Percentiles rank a stretch among this genome's conserved stretches.
These are phyloP conservation scores for Acronicta aceris DNA, from an alignment of 2,888 invertebrate species.

Conservation along the genomic window DNA sequence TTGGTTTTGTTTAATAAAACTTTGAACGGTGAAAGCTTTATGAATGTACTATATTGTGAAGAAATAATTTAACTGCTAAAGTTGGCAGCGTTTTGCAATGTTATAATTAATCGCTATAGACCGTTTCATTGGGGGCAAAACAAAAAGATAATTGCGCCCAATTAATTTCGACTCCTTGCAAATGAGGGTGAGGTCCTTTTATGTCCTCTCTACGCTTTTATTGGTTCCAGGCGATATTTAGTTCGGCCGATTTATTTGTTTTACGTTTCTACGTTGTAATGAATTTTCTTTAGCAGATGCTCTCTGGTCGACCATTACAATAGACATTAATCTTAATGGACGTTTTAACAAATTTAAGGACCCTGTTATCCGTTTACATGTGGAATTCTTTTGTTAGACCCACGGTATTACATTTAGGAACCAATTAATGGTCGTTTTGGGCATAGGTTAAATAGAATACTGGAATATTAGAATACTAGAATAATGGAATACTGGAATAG, in stretches of 20 bases:
- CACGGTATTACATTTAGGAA: conserved; percentile 14
- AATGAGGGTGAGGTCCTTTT: conserved; percentile 76
- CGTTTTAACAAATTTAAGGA: conserved; percentile 49
- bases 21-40: conserved; percentile 60
- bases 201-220: conserved; percentile 70
- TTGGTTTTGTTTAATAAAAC: conserved; percentile 63
- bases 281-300: conserved; percentile 64
- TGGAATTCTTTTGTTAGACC: conserved; percentile 32
- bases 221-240: conserved; percentile 74
- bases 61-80: conserved; percentile 57
- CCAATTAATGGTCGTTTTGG: conserved; percentile 18
- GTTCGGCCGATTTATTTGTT: conserved; percentile 76
- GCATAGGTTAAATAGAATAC: neutral
- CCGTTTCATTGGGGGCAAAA: conserved; percentile 77
- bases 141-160: conserved; percentile 86
- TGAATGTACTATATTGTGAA: conserved; percentile 65
- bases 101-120: conserved; percentile 80
- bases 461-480: no score
- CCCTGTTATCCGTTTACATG: conserved; percentile 28
- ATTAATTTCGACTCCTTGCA: conserved; percentile 85
- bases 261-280: conserved; percentile 68
- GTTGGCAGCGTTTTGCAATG: conserved; percentile 68
- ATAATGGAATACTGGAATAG: no score
- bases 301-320: conserved; percentile 47
- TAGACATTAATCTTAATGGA: conserved; percentile 50